A percentile compares a stretch with the other conserved stretches of the same genome.
Conservation (phyloP, 2,113 vertebrate species). For the Mugil cephalus region DNA sequence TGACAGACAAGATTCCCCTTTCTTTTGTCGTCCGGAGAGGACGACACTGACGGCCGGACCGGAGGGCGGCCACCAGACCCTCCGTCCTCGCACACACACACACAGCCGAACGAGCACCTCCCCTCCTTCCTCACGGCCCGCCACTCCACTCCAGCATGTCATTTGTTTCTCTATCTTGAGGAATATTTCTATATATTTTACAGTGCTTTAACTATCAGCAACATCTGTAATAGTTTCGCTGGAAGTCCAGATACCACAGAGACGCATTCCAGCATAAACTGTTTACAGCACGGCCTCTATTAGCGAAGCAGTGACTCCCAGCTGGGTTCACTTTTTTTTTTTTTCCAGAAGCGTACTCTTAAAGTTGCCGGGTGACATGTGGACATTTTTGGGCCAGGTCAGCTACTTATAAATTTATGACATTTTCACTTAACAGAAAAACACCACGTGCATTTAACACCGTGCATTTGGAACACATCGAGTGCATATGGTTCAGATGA, state of each 20-base stretch:
- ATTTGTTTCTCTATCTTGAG: neutral
- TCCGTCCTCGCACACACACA: conserved; percentile 18
- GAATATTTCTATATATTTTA: too few species aligned
- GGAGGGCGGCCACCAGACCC: conserved; percentile 38
- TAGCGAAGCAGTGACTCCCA: neutral
- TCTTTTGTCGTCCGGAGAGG: conserved; percentile 74
- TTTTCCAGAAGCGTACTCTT: neutral
- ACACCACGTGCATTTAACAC: too few species aligned
- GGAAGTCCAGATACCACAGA: neutral
- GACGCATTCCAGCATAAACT: conserved; percentile 6
- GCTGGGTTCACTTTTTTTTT: neutral
- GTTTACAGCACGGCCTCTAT: neutral
- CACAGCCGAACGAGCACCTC: conserved; percentile 23
- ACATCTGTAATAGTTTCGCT: conserved; percentile 2
- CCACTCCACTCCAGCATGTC: neutral
- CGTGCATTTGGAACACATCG: too few species aligned
- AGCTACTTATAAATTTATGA: neutral
- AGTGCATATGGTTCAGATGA: too few species aligned
- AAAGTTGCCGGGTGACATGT: neutral
- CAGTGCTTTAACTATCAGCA: neutral
- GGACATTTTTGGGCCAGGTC: neutral
- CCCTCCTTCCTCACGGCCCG: neutral
- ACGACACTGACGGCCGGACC: conserved; percentile 61
- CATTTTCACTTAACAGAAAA: neutral
- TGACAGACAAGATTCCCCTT: conserved; percentile 83